Percentiles rank a stretch among this genome's conserved stretches.
These are phyloP conservation scores for Pristionchus maxplancki DNA, from an alignment of 2,888 invertebrate species.

Conservation along the genomic window DNA sequence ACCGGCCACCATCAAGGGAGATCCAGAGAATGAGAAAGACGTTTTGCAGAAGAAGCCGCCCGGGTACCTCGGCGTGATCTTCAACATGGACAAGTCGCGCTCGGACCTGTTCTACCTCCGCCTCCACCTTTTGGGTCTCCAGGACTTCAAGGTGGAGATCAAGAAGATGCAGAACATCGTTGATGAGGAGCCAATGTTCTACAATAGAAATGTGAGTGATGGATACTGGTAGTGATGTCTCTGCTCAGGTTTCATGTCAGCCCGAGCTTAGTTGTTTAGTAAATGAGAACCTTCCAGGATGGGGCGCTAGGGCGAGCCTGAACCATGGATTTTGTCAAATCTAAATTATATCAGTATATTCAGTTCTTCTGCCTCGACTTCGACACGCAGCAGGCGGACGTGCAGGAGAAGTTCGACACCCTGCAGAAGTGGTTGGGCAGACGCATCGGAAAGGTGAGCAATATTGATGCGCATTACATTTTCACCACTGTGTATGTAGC, in stretches of 20 bases:
- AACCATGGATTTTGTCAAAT: no score
- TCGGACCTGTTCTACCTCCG: background rate
- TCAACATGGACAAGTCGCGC: background rate
- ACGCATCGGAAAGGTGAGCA: background rate
- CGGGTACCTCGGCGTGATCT: background rate
- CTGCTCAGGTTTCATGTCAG: no score
- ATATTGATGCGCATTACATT: no score
- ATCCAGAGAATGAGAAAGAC: no score
- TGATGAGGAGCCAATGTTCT: background rate
- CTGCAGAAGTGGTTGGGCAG: background rate
- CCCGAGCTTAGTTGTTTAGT: no score
- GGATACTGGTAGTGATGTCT: no score
- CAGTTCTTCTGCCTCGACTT: background rate
- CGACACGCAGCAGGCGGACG: background rate
- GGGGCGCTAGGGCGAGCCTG: background rate
- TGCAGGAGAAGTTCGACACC: background rate
- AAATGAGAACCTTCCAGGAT: background rate
- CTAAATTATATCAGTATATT: no score
- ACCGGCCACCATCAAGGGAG: no score
- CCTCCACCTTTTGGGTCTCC: background rate
- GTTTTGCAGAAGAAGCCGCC: background rate
- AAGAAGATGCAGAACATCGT: background rate
- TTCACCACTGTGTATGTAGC: no score
- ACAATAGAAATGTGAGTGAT: background rate
- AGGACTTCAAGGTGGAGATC: background rate